These are phyloP conservation scores for Charina bottae DNA, from an alignment of 2,113 vertebrate species.

Conservation along the genomic window DNA sequence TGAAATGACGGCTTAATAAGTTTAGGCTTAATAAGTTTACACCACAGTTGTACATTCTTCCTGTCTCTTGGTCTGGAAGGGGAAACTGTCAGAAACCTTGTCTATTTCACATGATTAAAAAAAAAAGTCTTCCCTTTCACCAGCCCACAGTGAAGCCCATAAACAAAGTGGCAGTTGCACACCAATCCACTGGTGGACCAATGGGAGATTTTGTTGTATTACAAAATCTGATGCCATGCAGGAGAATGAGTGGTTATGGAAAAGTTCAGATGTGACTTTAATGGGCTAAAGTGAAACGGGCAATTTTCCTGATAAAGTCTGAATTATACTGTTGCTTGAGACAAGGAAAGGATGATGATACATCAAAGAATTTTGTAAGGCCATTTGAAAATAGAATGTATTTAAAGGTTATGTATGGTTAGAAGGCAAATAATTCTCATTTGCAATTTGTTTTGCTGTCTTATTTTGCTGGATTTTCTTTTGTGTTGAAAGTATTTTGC, in stretches of 20 bases:
- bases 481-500: neutral
- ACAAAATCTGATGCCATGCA: neutral
- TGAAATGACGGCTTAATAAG: neutral
- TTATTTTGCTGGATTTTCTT: constrained; percentile 1
- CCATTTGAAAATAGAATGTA: neutral
- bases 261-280: neutral
- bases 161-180: neutral
- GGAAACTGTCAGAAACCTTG: neutral
- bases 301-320: neutral
- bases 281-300: neutral
- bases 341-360: neutral
- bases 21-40: neutral
- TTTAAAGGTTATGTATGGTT: neutral
- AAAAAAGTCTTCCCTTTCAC: neutral
- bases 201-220: neutral
- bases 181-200: neutral
- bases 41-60: neutral
- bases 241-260: neutral
- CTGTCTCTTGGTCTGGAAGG: neutral
- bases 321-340: neutral
- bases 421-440: constrained; percentile 9
- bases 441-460: neutral
- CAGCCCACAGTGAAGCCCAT: neutral
- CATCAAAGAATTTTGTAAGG: neutral
- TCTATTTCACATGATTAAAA: neutral